Conservation (phyloP, 2,113 vertebrate species). For the Nymphicus hollandicus region DNA sequence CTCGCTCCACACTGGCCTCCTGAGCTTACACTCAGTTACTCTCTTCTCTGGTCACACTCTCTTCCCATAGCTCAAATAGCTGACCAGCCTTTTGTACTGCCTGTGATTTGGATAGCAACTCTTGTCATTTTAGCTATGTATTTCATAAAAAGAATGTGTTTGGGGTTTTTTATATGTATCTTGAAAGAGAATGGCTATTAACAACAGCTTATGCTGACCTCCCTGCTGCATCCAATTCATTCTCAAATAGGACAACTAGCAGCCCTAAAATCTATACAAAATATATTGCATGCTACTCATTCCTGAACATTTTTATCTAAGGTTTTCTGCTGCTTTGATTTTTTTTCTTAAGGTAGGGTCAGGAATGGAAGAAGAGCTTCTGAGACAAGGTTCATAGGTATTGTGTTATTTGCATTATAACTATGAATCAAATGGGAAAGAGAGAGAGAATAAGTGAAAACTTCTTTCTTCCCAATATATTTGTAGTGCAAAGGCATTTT, state of each 20-base stretch:
- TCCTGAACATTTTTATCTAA: not conserved
- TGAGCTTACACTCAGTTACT: not conserved
- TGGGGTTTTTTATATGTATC: not conserved
- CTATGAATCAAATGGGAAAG: not conserved
- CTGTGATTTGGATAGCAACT: not conserved
- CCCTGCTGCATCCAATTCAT: not conserved
- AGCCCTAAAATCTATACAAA: conserved; percentile 6
- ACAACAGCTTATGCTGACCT: conserved; percentile 3
- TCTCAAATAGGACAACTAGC: not conserved
- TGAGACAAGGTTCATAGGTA: not conserved
- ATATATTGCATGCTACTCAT: not conserved
- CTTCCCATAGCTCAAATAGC: not conserved
- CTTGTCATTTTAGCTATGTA: not conserved
- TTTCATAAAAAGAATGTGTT: not conserved
- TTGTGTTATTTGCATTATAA: not conserved
- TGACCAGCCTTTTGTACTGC: not conserved
- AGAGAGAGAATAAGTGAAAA: not conserved
- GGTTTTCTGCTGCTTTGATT: not conserved
- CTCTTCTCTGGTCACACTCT: not conserved
- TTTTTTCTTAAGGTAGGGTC: not conserved
- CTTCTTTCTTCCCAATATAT: not conserved
- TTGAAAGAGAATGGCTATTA: conserved; percentile 22
- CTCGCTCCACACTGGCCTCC: not conserved
- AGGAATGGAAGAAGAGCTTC: not conserved
- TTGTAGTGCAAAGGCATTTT: not conserved